These are phyloP conservation scores for Edolisoma coerulescens DNA, from an alignment of 2,113 vertebrate species.

Conservation along the genomic window DNA sequence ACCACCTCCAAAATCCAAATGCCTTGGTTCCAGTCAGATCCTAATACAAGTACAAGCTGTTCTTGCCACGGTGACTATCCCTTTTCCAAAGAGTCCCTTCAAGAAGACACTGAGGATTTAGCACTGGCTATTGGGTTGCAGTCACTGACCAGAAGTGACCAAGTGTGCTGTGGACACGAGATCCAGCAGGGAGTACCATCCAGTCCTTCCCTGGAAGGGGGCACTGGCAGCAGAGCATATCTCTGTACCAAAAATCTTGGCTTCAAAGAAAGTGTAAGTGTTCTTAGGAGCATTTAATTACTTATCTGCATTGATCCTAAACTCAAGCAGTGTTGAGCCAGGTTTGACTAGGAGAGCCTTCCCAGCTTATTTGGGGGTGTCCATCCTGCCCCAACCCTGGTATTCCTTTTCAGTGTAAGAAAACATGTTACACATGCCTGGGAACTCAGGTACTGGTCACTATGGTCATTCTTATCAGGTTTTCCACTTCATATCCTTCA, in stretches of 20 bases:
- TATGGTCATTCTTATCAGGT: neutral
- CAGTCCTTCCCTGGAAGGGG: neutral
- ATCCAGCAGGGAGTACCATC: neutral
- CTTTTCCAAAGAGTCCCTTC: neutral
- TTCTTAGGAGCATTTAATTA: neutral
- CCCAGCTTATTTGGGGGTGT: neutral
- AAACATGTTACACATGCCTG: neutral
- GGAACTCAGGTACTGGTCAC: neutral
- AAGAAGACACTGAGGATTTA: neutral
- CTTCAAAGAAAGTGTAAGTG: neutral
- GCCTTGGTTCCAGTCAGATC: neutral
- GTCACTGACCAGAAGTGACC: neutral
- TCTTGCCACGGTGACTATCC: neutral
- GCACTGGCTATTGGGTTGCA: neutral
- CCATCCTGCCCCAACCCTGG: neutral
- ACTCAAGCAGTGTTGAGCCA: neutral
- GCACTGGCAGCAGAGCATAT: neutral
- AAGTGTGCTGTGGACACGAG: accelerated
- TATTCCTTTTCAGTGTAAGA: neutral
- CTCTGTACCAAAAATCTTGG: neutral
- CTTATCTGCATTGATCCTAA: neutral
- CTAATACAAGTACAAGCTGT: neutral
- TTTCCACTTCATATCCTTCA: neutral
- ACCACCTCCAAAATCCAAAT: neutral
- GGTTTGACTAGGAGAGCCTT: neutral